Conservation (phyloP, 2,113 vertebrate species). For the Amblyopsis rosae region DNA sequence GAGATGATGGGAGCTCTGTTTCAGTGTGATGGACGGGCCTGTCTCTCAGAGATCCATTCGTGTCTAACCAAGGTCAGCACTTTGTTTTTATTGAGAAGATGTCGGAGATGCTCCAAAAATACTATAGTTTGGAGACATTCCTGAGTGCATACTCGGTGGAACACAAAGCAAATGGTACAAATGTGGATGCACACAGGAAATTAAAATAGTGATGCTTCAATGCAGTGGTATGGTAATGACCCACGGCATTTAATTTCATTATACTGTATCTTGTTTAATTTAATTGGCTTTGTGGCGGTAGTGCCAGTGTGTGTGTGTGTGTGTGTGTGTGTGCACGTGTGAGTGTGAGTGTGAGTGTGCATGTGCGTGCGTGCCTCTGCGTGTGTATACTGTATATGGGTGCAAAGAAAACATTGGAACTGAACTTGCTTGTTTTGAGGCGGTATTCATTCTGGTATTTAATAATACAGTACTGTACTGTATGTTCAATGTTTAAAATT, state of each 20-base stretch:
- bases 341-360: constrained; percentile 6
- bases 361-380: neutral
- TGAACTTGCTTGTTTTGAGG: neutral
- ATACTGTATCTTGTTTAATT: neutral
- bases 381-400: neutral
- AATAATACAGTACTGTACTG: too few relatives aligned
- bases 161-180: too few relatives aligned
- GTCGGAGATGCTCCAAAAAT: neutral
- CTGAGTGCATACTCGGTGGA: neutral
- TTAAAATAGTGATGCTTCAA: too few relatives aligned
- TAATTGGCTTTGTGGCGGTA: neutral
- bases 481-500: neutral
- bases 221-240: neutral
- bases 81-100: constrained; percentile 60
- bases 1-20: constrained; percentile 61
- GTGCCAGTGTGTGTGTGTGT: neutral
- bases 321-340: constrained; percentile 7
- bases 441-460: neutral
- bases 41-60: constrained; percentile 71
- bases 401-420: too few relatives aligned
- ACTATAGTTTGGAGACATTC: constrained; percentile 22
- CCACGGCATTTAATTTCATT: neutral
- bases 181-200: too few relatives aligned
- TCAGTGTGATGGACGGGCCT: constrained; percentile 62
- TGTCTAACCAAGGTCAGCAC: constrained; percentile 66